phyloP scores from a whole-genome alignment of 2,113 vertebrate genomes.

The Embiotoca jacksoni region DNA sequence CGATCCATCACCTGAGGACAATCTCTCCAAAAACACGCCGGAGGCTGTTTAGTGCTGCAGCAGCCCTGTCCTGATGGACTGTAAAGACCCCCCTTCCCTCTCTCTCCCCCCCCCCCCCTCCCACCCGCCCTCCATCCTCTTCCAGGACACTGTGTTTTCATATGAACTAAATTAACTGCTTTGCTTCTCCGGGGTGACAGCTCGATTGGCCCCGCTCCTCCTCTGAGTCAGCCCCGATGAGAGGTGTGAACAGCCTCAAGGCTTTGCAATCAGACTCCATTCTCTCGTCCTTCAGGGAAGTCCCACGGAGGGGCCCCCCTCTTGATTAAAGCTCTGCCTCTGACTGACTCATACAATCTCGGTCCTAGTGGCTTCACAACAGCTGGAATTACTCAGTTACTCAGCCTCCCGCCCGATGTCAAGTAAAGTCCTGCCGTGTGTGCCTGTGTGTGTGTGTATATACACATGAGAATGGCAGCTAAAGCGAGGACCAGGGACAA shows the following conservation, averaged over 20 bases:
- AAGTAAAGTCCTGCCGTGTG: slow-evolving; percentile 39
- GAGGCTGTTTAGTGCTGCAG: slow-evolving; percentile 10
- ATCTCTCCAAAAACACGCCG: slow-evolving; percentile 1
- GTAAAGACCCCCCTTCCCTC: no score
- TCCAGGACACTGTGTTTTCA: slow-evolving; percentile 20
- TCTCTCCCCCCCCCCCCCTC: no score
- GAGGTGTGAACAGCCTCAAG: slow-evolving; percentile 48
- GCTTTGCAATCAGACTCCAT: slow-evolving; percentile 62
- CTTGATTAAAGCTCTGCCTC: slow-evolving; percentile 68
- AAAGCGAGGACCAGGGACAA: slow-evolving; percentile 27
- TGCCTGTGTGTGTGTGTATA: not conserved
- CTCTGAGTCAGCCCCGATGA: slow-evolving; percentile 29
- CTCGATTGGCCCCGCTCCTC: slow-evolving; percentile 41
- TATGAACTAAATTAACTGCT: slow-evolving; percentile 38
- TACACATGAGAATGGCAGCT: slow-evolving; percentile 34
- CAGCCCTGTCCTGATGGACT: slow-evolving; percentile 26
- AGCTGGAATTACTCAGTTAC: slow-evolving; percentile 73
- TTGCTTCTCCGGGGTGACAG: slow-evolving; percentile 41
- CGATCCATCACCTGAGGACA: slow-evolving; percentile 32
- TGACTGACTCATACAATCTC: slow-evolving; percentile 64
- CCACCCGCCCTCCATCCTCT: not conserved
- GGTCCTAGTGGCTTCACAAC: slow-evolving; percentile 63
- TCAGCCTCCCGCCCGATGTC: slow-evolving; percentile 43
- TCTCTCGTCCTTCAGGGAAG: slow-evolving; percentile 58
- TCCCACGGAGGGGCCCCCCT: slow-evolving; percentile 52